Evolutionary conservation across 2,888 invertebrate genomes (phyloP), one percentile per base, ranked within the genome.

Genomic region (Scaptomyza reducta): DNA sequence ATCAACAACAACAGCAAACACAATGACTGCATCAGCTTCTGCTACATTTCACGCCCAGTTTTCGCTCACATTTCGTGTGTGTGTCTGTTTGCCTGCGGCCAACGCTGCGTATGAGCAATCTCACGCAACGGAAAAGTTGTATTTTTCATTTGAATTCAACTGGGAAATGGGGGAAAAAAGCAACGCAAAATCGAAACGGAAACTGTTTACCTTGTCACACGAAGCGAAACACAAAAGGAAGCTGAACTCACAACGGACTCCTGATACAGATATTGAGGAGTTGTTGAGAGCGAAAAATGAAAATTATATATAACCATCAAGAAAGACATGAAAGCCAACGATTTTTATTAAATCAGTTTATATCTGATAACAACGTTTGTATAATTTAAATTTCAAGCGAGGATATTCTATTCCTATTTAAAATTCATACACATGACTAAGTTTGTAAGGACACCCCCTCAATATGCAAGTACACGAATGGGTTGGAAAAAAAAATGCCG

Each of bases 51-150:
- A 58, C 54, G 46, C 56, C 62, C 67, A 59, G 35, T 51, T 74
- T 77, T 42, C 16, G 27, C 16, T 27, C 41, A 5, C 38, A 29
- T 14, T 1, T 10, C 9, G 31, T 31, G 31, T 31, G 31, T 7
- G 60, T 59, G 41, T 40, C 5, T 40, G 40, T 42, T n/a, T 44
- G 46, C 31, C 14, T 40, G 40, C 29, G 45, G 42, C 49, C 67
- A 61, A 84, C 74, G 42, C 50, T 72, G 63, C 77, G 85, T 82
- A 81, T 84, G 77, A 77, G 77, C 72, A 77, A 84, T 81, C 68
- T 47, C 69, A 79, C 65, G 65, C 74, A 65, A 56, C 49, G 70
- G 56, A 57, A 74, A 74, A 74, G 58, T 65, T 64, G 51, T 29
- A 31, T 60, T 46, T 58, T 51, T 57, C 50, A 60, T 60, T 59